These are phyloP conservation scores for Drosophila sturtevanti DNA, from an alignment of 1,140 invertebrate species.

Conservation along the genomic window DNA sequence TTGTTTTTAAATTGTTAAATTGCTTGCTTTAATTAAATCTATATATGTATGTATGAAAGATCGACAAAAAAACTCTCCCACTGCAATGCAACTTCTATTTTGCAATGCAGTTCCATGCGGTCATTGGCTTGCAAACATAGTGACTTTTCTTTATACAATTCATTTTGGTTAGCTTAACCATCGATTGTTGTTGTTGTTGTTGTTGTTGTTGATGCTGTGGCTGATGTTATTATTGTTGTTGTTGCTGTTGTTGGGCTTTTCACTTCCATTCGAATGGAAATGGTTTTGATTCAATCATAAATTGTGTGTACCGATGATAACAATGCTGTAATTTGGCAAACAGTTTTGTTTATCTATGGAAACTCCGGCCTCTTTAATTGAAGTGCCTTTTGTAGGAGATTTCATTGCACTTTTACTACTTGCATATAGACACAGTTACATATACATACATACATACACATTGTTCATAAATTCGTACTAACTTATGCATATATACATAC, in stretches of 20 bases:
- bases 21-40: not conserved
- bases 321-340: slow-evolving; percentile 60
- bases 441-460: slow-evolving; percentile 15
- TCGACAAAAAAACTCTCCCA: not conserved
- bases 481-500: slow-evolving; percentile 12
- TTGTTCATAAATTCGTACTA: not conserved
- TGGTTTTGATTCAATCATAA: slow-evolving; percentile 60
- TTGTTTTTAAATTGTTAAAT: not conserved
- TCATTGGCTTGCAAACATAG: slow-evolving; percentile 46
- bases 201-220: not conserved
- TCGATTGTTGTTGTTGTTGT: slow-evolving; percentile 14
- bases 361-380: slow-evolving; percentile 58
- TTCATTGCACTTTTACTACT: slow-evolving; percentile 61
- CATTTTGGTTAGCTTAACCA: slow-evolving; percentile 4
- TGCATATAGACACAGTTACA: slow-evolving; percentile 32
- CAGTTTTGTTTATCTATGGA: slow-evolving; percentile 60
- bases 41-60: no score
- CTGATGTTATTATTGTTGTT: slow-evolving; percentile 9
- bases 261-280: slow-evolving; percentile 57
- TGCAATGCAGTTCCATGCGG: slow-evolving; percentile 42
- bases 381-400: slow-evolving; percentile 57
- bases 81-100: slow-evolving; percentile 3
- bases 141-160: slow-evolving; percentile 49
- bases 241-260: slow-evolving; percentile 37
- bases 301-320: slow-evolving; percentile 53